phyloP scores from a whole-genome alignment of 92 coral and sea anemone species.

The Diadumene lineata region DNA sequence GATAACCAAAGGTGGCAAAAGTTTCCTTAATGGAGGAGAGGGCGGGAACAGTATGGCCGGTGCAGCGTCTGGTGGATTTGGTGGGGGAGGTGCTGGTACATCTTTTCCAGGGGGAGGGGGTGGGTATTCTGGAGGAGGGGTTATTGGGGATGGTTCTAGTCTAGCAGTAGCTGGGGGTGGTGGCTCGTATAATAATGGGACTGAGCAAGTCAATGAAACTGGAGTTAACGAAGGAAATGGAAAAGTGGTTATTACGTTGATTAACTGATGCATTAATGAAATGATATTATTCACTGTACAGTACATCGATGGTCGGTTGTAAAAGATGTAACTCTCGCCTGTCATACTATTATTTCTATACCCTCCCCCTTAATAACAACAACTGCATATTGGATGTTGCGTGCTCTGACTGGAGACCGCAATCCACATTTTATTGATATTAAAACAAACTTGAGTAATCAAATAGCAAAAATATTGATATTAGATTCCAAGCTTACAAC shows the following conservation, averaged over 20 bases:
- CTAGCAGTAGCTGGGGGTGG: slow-evolving; percentile 74
- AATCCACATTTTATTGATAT: too few species aligned
- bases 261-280: too few species aligned
- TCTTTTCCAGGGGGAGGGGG: slow-evolving; percentile 82
- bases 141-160: slow-evolving; percentile 28
- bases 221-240: slow-evolving; percentile 68
- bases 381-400: too few species aligned
- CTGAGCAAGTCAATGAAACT: slow-evolving; percentile 36
- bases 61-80: slow-evolving; percentile 58
- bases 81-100: slow-evolving; percentile 75
- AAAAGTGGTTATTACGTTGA: slow-evolving; percentile 36
- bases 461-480: too few species aligned
- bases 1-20: slow-evolving; percentile 30
- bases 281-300: too few species aligned
- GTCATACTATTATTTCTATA: too few species aligned
- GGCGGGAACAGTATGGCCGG: slow-evolving; percentile 48
- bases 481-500: too few species aligned
- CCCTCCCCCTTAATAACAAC: too few species aligned
- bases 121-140: slow-evolving; percentile 86
- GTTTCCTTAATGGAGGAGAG: slow-evolving; percentile 48
- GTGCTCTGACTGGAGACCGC: too few species aligned
- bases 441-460: too few species aligned
- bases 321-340: too few species aligned
- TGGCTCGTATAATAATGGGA: slow-evolving; percentile 68
- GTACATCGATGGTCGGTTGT: too few species aligned